Evolutionary conservation across 2,888 invertebrate species (phyloP).

Genomic region (Eristalinus aeneus): DNA sequence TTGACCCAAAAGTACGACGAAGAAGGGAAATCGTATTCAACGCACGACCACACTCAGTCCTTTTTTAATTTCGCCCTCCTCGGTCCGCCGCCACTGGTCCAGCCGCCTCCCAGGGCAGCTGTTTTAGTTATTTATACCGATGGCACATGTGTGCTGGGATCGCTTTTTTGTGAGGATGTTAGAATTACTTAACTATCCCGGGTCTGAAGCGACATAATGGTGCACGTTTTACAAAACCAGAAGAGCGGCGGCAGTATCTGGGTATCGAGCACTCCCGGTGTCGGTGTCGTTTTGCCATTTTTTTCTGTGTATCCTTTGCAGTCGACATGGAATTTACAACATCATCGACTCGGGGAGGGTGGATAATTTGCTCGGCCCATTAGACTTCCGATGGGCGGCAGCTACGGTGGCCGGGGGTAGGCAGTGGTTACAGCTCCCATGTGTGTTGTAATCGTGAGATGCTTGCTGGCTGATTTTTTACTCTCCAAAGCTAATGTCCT

Average conservation of each 20-base stretch:
- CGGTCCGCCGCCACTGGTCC: not conserved
- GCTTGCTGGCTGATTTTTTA: conserved; percentile 58
- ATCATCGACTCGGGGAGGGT: conserved; percentile 27
- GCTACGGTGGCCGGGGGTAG: conserved; percentile 46
- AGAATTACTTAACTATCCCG: conserved; percentile 66
- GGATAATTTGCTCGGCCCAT: conserved; percentile 69
- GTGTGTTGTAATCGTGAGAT: conserved; percentile 77
- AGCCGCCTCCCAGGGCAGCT: conserved; percentile 8
- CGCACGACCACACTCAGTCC: conserved; percentile 71
- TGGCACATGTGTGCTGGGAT: conserved; percentile 71
- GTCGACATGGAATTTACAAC: conserved; percentile 64
- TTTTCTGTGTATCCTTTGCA: conserved; percentile 30
- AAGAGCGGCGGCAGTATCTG: conserved; percentile 44
- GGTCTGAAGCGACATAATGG: conserved; percentile 39
- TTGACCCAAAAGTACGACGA: conserved; percentile 44
- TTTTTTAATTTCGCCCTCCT: conserved; percentile 61
- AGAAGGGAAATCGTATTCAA: conserved; percentile 66
- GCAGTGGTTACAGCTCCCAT: conserved; percentile 81
- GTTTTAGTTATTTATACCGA: conserved; percentile 69
- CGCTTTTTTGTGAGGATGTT: conserved; percentile 63
- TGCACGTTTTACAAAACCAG: conserved; percentile 66
- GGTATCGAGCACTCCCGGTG: conserved; percentile 31
- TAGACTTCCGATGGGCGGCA: conserved; percentile 51
- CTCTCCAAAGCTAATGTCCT: conserved; percentile 59
- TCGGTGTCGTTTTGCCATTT: conserved; percentile 30